Base-by-base conservation (phyloP, 1,140 invertebrate genomes). In the Gerris buenoi region DNA sequence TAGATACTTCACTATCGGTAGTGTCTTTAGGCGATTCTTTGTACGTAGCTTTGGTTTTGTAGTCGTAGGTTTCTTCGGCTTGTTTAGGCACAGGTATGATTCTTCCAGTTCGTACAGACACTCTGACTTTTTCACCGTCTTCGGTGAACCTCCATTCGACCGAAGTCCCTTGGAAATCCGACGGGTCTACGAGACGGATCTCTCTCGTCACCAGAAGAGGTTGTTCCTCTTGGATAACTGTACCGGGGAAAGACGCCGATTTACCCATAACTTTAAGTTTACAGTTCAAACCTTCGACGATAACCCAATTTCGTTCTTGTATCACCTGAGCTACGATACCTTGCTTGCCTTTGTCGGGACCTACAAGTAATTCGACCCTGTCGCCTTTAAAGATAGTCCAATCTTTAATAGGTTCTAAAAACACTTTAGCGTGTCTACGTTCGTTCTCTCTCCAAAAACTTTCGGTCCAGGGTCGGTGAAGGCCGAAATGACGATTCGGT, bases 301-400 rank as follows among this genome's bases (percentile, higher is more conserved):
- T 86, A 1, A 98, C 86, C 94, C 95, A 98, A 80, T 99, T 99
- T 62, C 93, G 83, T 79, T 99, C 96, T 75, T 92, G 85, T 67
- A 96, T 85, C 15, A 98, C 86, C 71, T 86, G 81, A 58, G 76
- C 80, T 0, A 93, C 82, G 15, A 85, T 81, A 1, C 91, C 91
- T 74, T 94, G 90, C 77, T 97, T 97, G 22, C 95, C 95, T 78
- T 95, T 96, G 77, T 99, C 96, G 74, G 84, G 86, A 0, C 96
- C 96, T n/a, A 84, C 82, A 75, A 98, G 80, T 27, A 98, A 78
- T 81, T 97, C 88, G 1, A 98, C 91, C 68, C 88, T 80, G 79
- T 97, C 94, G 58, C 93, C 94, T 72, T 88, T 83, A 76, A 88
- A 97, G 74, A 85, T 86, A 68, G 79, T 83, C 88, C 89, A 93